These are phyloP conservation scores for Gymnodraco acuticeps DNA, from an alignment of 2,797 vertebrate genomes.

Conservation along the genomic window DNA sequence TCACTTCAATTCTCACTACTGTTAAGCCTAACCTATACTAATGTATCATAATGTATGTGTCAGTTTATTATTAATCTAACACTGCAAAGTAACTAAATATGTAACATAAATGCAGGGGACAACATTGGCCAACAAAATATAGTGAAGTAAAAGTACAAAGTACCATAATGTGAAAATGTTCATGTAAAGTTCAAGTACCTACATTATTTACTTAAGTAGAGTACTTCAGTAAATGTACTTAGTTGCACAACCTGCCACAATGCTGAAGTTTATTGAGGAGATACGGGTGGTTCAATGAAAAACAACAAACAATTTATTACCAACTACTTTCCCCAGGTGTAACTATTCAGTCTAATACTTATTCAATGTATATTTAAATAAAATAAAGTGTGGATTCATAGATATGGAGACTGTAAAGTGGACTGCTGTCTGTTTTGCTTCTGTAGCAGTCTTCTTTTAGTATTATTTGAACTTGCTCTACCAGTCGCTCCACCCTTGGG, in stretches of 20 bases:
- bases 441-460: not conserved
- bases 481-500: slow-evolving; percentile 40
- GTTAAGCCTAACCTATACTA: no score
- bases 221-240: no score
- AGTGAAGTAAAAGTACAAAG: not conserved
- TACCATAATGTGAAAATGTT: not conserved
- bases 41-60: no score
- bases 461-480: slow-evolving; percentile 19
- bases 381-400: not conserved
- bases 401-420: accelerated
- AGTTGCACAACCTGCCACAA: no score
- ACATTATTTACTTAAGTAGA: no score
- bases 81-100: no score
- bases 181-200: no score
- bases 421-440: not conserved
- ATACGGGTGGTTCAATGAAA: not conserved
- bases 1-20: no score
- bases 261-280: not conserved
- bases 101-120: no score
- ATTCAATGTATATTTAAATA: not conserved
- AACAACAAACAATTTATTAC: not conserved
- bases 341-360: not conserved
- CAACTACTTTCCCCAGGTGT: not conserved
- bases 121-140: no score
- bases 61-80: no score